phyloP scores from a whole-genome alignment of 2,888 invertebrate species.

The Epirrhoe alternata region DNA sequence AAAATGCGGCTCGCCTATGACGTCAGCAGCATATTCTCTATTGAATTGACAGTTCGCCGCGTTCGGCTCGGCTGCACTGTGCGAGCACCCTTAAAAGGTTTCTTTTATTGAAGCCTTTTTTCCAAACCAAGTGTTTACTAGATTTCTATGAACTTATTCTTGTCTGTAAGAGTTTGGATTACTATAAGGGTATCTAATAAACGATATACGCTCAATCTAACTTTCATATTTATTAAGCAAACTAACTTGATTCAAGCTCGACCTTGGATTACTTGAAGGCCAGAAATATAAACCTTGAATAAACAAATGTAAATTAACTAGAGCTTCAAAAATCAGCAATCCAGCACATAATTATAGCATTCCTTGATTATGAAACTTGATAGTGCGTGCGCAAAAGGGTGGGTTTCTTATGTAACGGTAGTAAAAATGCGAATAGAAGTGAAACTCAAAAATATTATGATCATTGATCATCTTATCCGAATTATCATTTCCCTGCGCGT shows the following conservation, averaged over 20 bases:
- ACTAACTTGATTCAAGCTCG: neutral
- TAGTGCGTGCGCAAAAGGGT: conserved; percentile 30
- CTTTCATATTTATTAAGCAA: neutral
- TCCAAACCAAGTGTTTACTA: no score
- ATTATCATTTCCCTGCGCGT: no score
- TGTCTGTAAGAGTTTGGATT: no score
- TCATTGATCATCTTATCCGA: neutral
- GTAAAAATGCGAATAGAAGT: conserved; percentile 1
- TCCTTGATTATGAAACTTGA: conserved; percentile 18
- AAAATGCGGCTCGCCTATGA: no score
- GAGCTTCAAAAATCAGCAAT: conserved; percentile 22
- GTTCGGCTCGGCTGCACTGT: no score
- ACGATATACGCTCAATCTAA: no score
- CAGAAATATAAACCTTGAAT: conserved; percentile 16
- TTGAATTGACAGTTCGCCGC: no score
- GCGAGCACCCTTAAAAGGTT: no score
- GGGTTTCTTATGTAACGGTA: conserved; percentile 15
- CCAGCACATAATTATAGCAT: conserved; percentile 26
- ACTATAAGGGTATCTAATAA: no score
- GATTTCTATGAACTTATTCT: no score
- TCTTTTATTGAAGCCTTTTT: no score
- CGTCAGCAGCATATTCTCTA: no score
- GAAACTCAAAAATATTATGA: conserved; percentile 3
- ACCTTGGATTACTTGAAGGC: conserved; percentile 18
- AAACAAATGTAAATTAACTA: conserved; percentile 6